Base-by-base conservation (phyloP, 2,888 invertebrate species). In the Meta bourneti region DNA sequence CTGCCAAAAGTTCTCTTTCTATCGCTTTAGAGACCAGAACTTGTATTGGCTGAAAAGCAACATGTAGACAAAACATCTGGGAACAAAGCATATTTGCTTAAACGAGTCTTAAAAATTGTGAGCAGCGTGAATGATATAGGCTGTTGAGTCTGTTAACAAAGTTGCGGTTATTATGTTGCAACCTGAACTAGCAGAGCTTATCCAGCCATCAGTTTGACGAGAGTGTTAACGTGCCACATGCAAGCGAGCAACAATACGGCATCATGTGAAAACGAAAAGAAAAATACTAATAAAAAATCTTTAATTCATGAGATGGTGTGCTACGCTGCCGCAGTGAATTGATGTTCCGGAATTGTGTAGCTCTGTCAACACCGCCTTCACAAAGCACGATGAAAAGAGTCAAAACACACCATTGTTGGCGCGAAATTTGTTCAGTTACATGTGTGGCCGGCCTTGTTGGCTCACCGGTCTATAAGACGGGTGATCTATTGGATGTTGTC, bases 281-380 rank as follows among this genome's bases (percentile, higher is more conserved):
- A 71, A 87, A 72, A 70, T 49, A 49, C 49, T 1, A 13, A 77
- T n/a, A 70, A 77, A 79, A 79, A 79, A 87, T 87, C 87, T 87
- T 79, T 87, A 79, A 79, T 87, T 87, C 87, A 87, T 87, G 71
- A 61, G 61, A 87, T 52, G 77, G 16, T 78, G 78, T 80, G 78
- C 48, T 79, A 61, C 79, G 78, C 70, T 80, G 49, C 34, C 79
- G 48, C 34, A 34, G n/a, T 72, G 87, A 54, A 87, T 78, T 13
- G 79, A 16, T 80, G 87, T 71, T 78, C 52, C 72, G 80, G 72
- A 52, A 87, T 80, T 72, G 51, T 72, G 54, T 71, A 48, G 52
- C 52, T 79, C 87, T 87, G 87, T 79, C 87, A 87, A 87, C 79
- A 72, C 87, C 16, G 80, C 34, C 20, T 16, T 61, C 71, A 80